Evolutionary conservation across 1,140 invertebrate genomes (phyloP), one percentile per base, ranked within the genome.

Genomic region (Drosophila triauraria): DNA sequence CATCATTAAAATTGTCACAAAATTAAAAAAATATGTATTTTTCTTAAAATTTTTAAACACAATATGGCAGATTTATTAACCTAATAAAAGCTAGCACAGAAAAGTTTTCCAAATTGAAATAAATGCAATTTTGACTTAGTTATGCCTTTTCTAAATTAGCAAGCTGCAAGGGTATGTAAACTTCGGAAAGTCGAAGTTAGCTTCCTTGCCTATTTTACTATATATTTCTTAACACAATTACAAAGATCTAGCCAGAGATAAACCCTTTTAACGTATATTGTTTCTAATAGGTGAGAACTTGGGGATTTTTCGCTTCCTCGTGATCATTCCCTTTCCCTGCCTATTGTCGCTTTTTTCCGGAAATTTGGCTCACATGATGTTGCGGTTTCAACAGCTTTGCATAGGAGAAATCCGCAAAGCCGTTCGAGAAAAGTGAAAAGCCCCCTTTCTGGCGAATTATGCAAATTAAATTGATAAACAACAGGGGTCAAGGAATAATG

Each of bases 391-490:
- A 27, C 13, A 43, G 20, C 13, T 43, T 25, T 30, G 13, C 27
- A 43, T 20, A 9, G 20, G 20, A 30, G 10, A 48, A 32, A 53
- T n/a, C 13, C n/a, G 2, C 23, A 50, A 42, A 42, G 8, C 12
- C 12, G 20, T 23, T 7, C 5, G 15, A 25, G 25, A 27, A 32
- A 54, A 30, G 3, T n/a, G 23, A 67, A 40, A 56, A 56, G 20
- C 50, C 32, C 43, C 51, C 35, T 27, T 58, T 48, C 12, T 3
- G 1, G 13, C n/a, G 38, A 56, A 51, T n/a, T 48, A 69, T 77
- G 74, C 38, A 48, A 77, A 77, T 77, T 15, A 44, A 75, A 75
- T 42, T 27, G 27, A 27, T 35, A 58, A 58, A 58, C 53, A 71
- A 71, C 50, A 40, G 30, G 30, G 35, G 13, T 4, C 2, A 30